Conservation (phyloP, 2,797 vertebrate genomes). For the Chelon auratus region DNA sequence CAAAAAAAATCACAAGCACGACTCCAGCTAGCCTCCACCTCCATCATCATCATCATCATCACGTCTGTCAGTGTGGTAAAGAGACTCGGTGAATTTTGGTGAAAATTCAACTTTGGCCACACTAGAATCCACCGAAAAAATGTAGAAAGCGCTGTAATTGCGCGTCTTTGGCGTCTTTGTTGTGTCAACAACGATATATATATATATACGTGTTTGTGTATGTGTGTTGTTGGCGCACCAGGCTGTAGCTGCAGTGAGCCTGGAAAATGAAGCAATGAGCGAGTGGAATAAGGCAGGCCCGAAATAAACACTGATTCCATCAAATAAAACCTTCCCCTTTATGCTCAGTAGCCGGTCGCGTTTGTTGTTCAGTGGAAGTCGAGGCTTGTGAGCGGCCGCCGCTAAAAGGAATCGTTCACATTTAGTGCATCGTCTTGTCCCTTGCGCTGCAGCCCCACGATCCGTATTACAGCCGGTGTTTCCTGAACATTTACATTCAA, state of each 20-base stretch:
- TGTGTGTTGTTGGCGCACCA: constrained; percentile 54
- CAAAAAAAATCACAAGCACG: constrained; percentile 47
- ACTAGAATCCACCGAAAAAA: background rate
- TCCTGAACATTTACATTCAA: constrained; percentile 79
- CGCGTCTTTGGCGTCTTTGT: constrained; percentile 59
- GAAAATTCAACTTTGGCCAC: constrained; percentile 6
- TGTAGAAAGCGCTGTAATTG: constrained; percentile 14
- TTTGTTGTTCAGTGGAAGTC: background rate
- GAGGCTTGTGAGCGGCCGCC: background rate
- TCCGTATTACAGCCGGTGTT: constrained; percentile 81
- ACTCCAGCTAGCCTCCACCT: constrained; percentile 50
- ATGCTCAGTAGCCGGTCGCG: constrained; percentile 48
- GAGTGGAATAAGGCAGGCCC: constrained; percentile 78
- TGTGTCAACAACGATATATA: constrained; percentile 52
- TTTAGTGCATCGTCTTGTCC: constrained; percentile 52
- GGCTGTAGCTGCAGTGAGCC: constrained; percentile 77
- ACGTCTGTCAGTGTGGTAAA: constrained; percentile 4
- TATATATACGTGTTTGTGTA: constrained; percentile 4
- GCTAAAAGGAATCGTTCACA: background rate
- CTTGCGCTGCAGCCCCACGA: constrained; percentile 69
- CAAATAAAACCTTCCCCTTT: constrained; percentile 32
- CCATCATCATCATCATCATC: constrained; percentile 17
- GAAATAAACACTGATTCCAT: constrained; percentile 73
- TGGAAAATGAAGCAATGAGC: constrained; percentile 64
- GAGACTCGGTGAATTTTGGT: background rate